Conservation (phyloP, 2,797 vertebrate species). For the Mus minutoides region DNA sequence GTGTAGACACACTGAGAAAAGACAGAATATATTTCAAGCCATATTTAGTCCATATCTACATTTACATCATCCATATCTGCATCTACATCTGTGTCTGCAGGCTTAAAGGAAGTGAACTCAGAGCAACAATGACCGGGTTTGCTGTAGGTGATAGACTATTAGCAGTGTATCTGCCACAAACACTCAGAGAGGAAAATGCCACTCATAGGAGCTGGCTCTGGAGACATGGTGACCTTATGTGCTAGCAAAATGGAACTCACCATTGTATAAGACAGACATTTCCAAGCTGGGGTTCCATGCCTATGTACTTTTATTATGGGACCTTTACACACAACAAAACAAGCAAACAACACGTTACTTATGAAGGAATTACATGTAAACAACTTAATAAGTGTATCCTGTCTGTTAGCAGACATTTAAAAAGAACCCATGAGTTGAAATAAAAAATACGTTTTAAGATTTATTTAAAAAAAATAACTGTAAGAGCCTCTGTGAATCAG, state of each 20-base stretch:
- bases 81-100: not conserved
- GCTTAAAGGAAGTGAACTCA: slow-evolving; percentile 24
- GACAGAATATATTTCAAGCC: not conserved
- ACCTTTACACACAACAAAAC: not conserved
- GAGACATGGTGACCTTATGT: not conserved
- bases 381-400: not conserved
- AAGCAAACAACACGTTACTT: slow-evolving; percentile 16
- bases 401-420: not conserved
- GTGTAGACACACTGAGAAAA: not conserved
- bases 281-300: not conserved
- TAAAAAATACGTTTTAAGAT: not conserved
- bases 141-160: not conserved
- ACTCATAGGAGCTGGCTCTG: not conserved
- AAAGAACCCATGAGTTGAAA: slow-evolving; percentile 2
- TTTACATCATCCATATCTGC: not conserved
- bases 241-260: not conserved
- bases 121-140: not conserved
- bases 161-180: not conserved
- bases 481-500: not conserved
- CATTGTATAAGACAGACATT: not conserved
- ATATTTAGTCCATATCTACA: not conserved
- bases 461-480: slow-evolving; percentile 10
- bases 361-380: slow-evolving; percentile 10
- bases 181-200: not conserved
- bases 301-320: slow-evolving; percentile 11